Evolutionary conservation across 2,797 vertebrate species (phyloP), one percentile per base, ranked within the genome.

Genomic region (Triplophysa yarkandensis): DNA sequence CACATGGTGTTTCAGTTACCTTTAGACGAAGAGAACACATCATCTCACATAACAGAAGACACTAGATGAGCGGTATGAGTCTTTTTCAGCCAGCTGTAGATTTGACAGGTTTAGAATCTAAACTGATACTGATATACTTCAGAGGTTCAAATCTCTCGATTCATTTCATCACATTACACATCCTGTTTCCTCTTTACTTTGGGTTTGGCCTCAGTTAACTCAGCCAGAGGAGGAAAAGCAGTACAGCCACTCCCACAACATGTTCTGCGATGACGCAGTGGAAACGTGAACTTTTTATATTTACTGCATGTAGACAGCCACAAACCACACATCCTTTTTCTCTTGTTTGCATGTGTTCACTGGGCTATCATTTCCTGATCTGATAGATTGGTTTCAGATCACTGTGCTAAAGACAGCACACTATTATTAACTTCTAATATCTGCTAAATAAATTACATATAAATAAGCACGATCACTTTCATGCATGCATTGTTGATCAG

Each of bases 281-380:
- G 77, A 78, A 84, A 82, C 30, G 28, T 44, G 32, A 79, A 74
- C 30, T 81, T 84, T 84, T 73, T 78, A 27, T 25, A 79, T 52
- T 25, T 14, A 61, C 25, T 68, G 25, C 75, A 34, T 52, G n/a
- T 13, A 68, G 52, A 62, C 46, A 39, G 67, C 73, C 66, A 68
- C 75, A 72, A 67, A 44, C 50, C 28, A 71, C 46, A 32, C 32
- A 4, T 16, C 8, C n/a, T 44, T 65, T 64, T 21, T 16, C 25
- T 6, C 39, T 52, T 2, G 0, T 61, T 25, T 48, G 58, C 21
- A 66, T 11, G 13, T 2, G 4, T 43, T 58, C n/a, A 44, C 10
- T 30, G 1, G 34, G 14, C 23, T 11, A 7, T 54, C 3, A 39
- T 10, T 55, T 66, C 52, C 55, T 74, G 67, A 4, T 74, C 21